These are phyloP conservation scores for Xenopus borealis DNA, from an alignment of 2,113 vertebrate species.

Conservation along the genomic window DNA sequence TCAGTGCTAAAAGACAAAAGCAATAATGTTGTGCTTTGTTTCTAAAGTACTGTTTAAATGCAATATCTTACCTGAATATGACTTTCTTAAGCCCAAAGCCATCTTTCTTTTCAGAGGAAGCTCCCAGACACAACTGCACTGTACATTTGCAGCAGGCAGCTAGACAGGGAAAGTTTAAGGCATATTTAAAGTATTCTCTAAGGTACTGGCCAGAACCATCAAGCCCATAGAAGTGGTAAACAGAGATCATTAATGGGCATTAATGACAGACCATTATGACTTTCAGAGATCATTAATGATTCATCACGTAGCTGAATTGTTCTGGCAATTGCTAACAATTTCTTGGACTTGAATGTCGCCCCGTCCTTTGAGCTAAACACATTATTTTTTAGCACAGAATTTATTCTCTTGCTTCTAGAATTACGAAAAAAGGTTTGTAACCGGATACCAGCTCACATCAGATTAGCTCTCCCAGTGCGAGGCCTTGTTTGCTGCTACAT, in stretches of 20 bases:
- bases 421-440: constrained; percentile 86
- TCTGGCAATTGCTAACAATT: constrained; percentile 74
- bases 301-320: constrained; percentile 82
- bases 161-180: constrained; percentile 85
- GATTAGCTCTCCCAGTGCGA: constrained; percentile 52
- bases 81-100: constrained; percentile 91
- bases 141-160: constrained; percentile 69
- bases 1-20: not conserved
- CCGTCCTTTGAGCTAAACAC: constrained; percentile 66
- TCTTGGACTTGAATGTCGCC: constrained; percentile 65
- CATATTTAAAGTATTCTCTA: constrained; percentile 87
- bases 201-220: constrained; percentile 81
- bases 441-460: constrained; percentile 75
- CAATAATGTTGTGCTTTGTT: not conserved
- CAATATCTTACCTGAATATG: constrained; percentile 86
- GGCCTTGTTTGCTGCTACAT: constrained; percentile 50
- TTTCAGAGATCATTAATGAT: constrained; percentile 97
- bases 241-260: constrained; percentile 97
- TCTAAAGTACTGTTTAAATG: constrained; percentile 33
- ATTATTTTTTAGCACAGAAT: constrained; percentile 74
- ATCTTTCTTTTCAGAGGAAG: constrained; percentile 71
- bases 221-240: constrained; percentile 85
- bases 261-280: constrained; percentile 96
- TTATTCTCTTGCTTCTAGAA: constrained; percentile 76
- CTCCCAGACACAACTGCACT: constrained; percentile 64